Evolutionary conservation across 1,140 invertebrate species (phyloP).

Genomic region (Diabrotica virgifera): DNA sequence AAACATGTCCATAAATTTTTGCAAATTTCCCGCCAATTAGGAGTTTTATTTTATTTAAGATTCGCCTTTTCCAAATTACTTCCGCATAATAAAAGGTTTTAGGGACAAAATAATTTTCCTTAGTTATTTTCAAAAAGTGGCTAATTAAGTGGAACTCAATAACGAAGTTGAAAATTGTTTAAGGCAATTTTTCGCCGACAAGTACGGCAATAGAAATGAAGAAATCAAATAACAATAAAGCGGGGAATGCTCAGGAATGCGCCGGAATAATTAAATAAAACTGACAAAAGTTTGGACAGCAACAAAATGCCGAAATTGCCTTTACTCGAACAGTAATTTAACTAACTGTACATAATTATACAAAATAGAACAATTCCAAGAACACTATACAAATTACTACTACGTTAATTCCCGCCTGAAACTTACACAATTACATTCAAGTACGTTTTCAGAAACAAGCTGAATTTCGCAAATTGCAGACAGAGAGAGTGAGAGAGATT

Average conservation of each 20-base stretch:
- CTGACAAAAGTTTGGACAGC: conserved; percentile 18
- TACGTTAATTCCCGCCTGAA: conserved; percentile 25
- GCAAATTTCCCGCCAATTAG: too few species aligned
- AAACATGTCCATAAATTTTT: too few species aligned
- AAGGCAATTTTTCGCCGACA: neutral
- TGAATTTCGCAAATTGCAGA: conserved; percentile 6
- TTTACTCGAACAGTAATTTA: conserved; percentile 16
- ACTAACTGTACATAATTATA: conserved; percentile 26
- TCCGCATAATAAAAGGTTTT: neutral
- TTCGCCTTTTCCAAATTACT: neutral
- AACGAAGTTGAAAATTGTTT: conserved; percentile 3
- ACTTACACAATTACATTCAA: conserved; percentile 29
- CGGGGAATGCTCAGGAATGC: conserved; percentile 4
- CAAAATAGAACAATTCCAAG: conserved; percentile 28
- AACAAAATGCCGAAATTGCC: conserved; percentile 15
- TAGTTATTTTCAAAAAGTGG: neutral
- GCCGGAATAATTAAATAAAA: conserved; percentile 13
- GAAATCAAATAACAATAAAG: conserved; percentile 8
- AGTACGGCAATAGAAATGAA: neutral
- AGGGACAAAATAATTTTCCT: neutral
- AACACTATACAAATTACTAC: conserved; percentile 29
- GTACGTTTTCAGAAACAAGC: conserved; percentile 15
- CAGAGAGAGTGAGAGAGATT: conserved; percentile 14
- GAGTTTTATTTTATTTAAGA: too few species aligned
- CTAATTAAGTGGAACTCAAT: neutral